phyloP scores from a whole-genome alignment of 2,888 invertebrate species.

The Timandra comae region DNA sequence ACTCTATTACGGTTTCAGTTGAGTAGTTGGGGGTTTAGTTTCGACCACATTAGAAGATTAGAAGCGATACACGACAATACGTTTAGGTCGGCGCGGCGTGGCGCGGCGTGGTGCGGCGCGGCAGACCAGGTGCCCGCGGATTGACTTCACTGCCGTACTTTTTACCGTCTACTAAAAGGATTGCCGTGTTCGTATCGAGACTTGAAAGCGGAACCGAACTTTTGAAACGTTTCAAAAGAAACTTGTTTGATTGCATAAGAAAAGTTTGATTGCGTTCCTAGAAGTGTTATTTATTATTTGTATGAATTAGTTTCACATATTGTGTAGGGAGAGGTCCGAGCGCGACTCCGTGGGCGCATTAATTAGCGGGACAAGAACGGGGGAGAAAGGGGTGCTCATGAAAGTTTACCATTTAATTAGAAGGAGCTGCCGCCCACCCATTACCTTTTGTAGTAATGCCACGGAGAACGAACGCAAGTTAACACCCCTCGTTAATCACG shows the following conservation, averaged over 20 bases:
- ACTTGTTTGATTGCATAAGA: conserved; percentile 16
- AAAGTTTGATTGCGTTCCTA: conserved; percentile 1
- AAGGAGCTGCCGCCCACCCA: conserved; percentile 53
- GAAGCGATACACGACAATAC: conserved; percentile 69
- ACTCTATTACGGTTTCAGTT: conserved; percentile 70
- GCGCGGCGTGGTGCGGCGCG: conserved; percentile 30
- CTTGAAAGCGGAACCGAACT: conserved; percentile 41
- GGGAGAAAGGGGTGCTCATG: conserved; percentile 55
- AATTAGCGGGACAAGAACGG: conserved; percentile 59
- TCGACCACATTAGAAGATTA: conserved; percentile 56
- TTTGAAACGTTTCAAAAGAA: conserved; percentile 18
- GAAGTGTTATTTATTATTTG: conserved; percentile 11
- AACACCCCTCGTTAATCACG: conserved; percentile 59
- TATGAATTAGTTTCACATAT: conserved; percentile 19
- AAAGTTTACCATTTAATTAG: conserved; percentile 78
- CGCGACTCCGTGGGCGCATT: conserved; percentile 63
- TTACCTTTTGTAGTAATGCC: conserved; percentile 63
- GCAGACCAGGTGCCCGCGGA: conserved; percentile 39
- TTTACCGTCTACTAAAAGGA: conserved; percentile 69
- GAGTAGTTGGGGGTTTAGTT: conserved; percentile 69
- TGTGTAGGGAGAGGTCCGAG: conserved; percentile 44
- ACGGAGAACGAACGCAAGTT: conserved; percentile 56
- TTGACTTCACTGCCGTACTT: conserved; percentile 63
- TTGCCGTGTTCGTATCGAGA: conserved; percentile 68
- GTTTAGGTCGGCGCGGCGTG: conserved; percentile 43